Conservation (phyloP, 2,888 invertebrate species). For the Campoletis raptor region DNA sequence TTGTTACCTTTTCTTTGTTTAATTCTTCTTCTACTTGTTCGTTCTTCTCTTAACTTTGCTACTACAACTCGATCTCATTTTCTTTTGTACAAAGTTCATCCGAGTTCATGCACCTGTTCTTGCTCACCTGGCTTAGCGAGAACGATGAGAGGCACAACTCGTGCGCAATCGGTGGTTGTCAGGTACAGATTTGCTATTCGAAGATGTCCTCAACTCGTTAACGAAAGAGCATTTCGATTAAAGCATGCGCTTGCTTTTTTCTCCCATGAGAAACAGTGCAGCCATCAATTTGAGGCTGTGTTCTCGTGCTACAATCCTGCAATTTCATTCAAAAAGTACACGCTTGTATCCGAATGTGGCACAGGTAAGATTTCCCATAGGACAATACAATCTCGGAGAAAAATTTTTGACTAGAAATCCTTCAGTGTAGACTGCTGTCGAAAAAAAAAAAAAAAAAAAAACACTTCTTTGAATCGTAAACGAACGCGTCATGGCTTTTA, state of each 20-base stretch:
- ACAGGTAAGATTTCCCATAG: background rate
- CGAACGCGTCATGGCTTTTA: background rate
- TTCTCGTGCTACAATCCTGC: background rate
- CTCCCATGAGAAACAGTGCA: background rate
- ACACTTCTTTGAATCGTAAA: background rate
- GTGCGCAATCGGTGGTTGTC: slow-evolving; percentile 8
- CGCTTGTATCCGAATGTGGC: background rate
- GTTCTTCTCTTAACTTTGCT: slow-evolving; percentile 19
- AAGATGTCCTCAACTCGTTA: slow-evolving; percentile 1
- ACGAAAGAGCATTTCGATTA: background rate
- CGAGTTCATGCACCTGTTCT: slow-evolving; percentile 66
- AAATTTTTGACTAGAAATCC: background rate
- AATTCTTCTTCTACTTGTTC: slow-evolving; percentile 9
- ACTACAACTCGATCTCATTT: slow-evolving; percentile 50
- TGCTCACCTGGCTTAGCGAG: slow-evolving; percentile 18
- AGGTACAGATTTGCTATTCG: background rate
- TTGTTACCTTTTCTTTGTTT: background rate
- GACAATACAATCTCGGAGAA: background rate
- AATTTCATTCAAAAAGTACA: background rate
- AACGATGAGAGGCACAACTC: background rate
- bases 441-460: background rate
- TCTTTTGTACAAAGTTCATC: slow-evolving; percentile 60
- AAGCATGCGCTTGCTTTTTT: background rate
- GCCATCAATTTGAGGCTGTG: background rate
- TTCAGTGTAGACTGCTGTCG: background rate